These are phyloP conservation scores for Tridacna gigas DNA, from an alignment of 2,888 invertebrate species.

Conservation along the genomic window DNA sequence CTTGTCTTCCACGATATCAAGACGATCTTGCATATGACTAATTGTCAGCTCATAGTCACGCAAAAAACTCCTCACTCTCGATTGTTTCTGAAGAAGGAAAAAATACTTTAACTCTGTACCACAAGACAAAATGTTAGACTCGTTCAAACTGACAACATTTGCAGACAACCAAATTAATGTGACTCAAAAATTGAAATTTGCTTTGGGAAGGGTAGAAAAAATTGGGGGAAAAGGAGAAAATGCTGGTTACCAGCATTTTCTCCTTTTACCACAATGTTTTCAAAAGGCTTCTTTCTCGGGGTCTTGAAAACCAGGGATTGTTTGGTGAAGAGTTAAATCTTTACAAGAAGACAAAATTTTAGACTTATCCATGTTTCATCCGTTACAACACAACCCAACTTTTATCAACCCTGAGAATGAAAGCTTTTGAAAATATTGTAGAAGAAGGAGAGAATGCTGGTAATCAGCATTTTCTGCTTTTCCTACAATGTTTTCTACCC, in stretches of 20 bases:
- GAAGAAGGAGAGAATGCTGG: not conserved
- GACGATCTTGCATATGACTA: constrained; percentile 33
- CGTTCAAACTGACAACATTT: not conserved
- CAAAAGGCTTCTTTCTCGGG: no score
- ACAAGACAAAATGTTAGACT: not conserved
- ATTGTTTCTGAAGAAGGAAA: constrained; percentile 15
- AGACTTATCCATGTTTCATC: no score
- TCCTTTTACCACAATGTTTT: no score
- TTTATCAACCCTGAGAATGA: no score
- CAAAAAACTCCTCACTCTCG: constrained; percentile 13
- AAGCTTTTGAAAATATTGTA: not conserved
- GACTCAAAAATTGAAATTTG: no score
- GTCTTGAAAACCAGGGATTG: no score
- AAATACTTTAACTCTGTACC: not conserved
- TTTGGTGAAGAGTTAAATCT: no score
- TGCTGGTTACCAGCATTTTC: no score
- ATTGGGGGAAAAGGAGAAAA: not conserved
- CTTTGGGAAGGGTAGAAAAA: not conserved
- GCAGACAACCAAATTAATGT: no score
- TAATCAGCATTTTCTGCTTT: constrained; percentile 4
- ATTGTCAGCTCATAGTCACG: constrained; percentile 37
- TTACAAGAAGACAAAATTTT: no score
- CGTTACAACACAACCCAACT: no score
- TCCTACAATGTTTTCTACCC: not conserved
- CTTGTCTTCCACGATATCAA: constrained; percentile 48